Evolutionary conservation across 2,888 invertebrate species (phyloP).

Genomic region (Eudemis profundana): DNA sequence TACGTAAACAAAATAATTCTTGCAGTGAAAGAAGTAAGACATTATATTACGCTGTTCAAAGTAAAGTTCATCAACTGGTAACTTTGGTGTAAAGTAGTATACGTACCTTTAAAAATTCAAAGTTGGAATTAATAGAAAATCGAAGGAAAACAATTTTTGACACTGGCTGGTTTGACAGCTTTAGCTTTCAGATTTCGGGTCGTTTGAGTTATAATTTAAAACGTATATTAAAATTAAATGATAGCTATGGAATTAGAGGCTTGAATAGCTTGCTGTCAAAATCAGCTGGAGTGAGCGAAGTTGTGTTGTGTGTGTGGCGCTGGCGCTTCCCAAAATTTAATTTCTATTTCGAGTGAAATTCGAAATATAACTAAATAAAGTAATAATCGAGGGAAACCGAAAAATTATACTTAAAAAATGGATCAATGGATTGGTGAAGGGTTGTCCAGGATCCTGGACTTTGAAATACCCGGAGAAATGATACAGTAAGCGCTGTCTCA

Average conservation of each 20-base stretch:
- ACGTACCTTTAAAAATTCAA: slow-evolving; percentile 18
- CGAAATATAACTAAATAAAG: background rate
- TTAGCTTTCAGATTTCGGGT: slow-evolving; percentile 5
- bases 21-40: background rate
- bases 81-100: slow-evolving; percentile 6
- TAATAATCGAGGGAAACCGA: background rate
- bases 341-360: slow-evolving; percentile 22
- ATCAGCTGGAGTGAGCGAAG: slow-evolving; percentile 28
- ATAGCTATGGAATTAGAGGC: background rate
- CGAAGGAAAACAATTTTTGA: slow-evolving; percentile 35
- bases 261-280: slow-evolving; percentile 29
- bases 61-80: background rate
- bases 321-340: background rate
- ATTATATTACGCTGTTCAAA: background rate
- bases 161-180: slow-evolving; percentile 32
- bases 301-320: slow-evolving; percentile 20
- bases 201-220: background rate
- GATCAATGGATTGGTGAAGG: slow-evolving; percentile 88
- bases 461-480: slow-evolving; percentile 88
- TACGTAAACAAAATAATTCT: slow-evolving; percentile 67
- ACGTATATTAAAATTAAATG: background rate
- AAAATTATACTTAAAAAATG: slow-evolving; percentile 71
- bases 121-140: slow-evolving; percentile 21
- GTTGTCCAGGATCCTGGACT: slow-evolving; percentile 87
- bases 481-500: slow-evolving; percentile 82